Conservation (phyloP, 30 jellyfish, hydroid and myxozoan species). For the Sanderia malayensis region DNA sequence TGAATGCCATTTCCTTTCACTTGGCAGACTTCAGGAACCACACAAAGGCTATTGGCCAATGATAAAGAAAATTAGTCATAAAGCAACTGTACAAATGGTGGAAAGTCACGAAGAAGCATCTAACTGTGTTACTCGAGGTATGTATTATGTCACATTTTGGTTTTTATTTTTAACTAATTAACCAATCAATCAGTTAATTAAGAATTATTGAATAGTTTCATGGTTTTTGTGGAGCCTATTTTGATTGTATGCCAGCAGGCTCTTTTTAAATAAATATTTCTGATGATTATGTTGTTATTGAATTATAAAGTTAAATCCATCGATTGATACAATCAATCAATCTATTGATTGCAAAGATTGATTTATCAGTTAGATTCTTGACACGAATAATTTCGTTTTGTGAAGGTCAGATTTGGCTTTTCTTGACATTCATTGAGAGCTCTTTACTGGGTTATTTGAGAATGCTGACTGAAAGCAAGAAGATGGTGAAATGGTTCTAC, state of each 20-base stretch:
- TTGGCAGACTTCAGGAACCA: conserved; percentile 59
- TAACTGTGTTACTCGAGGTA: conserved; percentile 58
- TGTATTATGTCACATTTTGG: neutral
- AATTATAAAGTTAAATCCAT: no score
- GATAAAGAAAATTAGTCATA: conserved; percentile 60
- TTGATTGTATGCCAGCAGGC: no score
- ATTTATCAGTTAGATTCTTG: no score
- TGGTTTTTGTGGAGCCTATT: no score
- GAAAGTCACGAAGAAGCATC: conserved; percentile 75
- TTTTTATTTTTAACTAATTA: neutral
- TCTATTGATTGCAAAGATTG: no score
- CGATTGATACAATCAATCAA: no score
- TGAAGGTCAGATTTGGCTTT: conserved; percentile 89
- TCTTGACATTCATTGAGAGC: conserved; percentile 70
- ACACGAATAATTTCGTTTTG: neutral
- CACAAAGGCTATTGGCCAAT: conserved; percentile 87
- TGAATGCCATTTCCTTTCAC: neutral
- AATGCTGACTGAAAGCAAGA: conserved; percentile 31
- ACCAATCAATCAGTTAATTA: neutral
- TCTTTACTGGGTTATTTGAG: conserved; percentile 70
- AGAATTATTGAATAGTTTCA: no score
- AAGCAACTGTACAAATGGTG: conserved; percentile 72
- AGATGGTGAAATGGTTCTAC: conserved; percentile 54
- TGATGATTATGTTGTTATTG: no score
- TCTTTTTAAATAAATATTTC: no score